A percentile compares a stretch with the other conserved stretches of the same genome.
Conservation (phyloP, 2,113 vertebrate species). For the Coreoperca whiteheadi region DNA sequence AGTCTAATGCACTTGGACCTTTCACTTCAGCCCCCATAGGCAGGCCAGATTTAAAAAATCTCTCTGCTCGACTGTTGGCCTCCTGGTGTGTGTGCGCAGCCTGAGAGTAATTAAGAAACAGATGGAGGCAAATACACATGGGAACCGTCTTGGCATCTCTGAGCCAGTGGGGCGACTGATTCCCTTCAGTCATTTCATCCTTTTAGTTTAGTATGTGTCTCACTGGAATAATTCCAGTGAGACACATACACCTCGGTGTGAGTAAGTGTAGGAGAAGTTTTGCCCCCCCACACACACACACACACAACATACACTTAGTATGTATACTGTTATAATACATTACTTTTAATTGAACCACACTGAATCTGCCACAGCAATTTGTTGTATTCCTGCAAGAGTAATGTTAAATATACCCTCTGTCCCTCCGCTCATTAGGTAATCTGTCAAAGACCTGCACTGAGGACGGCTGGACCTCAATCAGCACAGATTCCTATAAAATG, state of each 20-base stretch:
- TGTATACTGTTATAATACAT: neutral
- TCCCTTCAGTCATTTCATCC: slow-evolving; percentile 48
- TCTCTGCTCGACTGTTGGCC: slow-evolving; percentile 19
- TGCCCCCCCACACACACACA: slow-evolving; percentile 2
- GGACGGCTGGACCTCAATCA: slow-evolving; percentile 87
- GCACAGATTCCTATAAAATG: slow-evolving; percentile 77
- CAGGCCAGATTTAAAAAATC: slow-evolving; percentile 44
- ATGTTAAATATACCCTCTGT: neutral
- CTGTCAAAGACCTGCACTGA: slow-evolving; percentile 90
- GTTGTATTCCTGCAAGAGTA: neutral
- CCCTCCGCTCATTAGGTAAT: slow-evolving; percentile 84
- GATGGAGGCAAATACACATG: slow-evolving; percentile 52
- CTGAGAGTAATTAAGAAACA: slow-evolving; percentile 53
- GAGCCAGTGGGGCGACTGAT: slow-evolving; percentile 50
- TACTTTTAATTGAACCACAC: neutral
- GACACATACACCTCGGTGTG: slow-evolving; percentile 35
- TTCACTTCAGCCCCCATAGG: slow-evolving; percentile 49
- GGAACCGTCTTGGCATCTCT: slow-evolving; percentile 50
- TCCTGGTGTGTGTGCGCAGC: slow-evolving; percentile 21
- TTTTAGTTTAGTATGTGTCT: slow-evolving; percentile 55
- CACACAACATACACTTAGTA: neutral
- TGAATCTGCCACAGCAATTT: neutral
- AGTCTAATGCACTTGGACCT: slow-evolving; percentile 45
- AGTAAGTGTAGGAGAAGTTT: slow-evolving; percentile 22
- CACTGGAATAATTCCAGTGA: slow-evolving; percentile 67